A percentile compares a stretch with the other conserved stretches of the same genome.
Evolutionary conservation across 2,113 vertebrate genomes (phyloP).

Genomic region (Athene noctua): DNA sequence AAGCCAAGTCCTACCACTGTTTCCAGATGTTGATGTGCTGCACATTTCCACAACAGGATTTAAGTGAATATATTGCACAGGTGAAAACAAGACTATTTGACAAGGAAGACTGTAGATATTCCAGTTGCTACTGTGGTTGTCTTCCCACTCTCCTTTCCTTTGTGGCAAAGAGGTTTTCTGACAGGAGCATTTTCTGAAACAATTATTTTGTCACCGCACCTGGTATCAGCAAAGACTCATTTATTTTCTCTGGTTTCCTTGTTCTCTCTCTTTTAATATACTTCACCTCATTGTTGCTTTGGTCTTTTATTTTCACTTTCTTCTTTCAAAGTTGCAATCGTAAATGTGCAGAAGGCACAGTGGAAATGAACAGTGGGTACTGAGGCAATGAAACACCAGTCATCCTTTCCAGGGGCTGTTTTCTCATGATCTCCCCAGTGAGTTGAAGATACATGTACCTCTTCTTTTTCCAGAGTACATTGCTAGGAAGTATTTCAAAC

Average conservation of each 20-base stretch:
- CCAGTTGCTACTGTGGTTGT: background rate
- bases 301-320: background rate
- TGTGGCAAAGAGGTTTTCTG: background rate
- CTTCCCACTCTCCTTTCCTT: background rate
- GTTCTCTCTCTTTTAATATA: background rate
- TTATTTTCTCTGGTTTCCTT: background rate
- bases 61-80: background rate
- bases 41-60: background rate
- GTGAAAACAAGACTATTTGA: background rate
- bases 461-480: background rate
- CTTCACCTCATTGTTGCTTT: background rate
- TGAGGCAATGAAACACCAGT: background rate
- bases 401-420: background rate
- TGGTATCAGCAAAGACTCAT: background rate
- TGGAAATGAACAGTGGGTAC: background rate
- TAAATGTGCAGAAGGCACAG: background rate
- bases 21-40: background rate
- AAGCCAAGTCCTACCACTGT: background rate
- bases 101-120: background rate
- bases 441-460: background rate
- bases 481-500: background rate
- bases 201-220: background rate
- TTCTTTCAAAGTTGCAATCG: background rate
- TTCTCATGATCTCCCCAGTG: background rate
- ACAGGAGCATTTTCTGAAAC: background rate